Conservation (phyloP, 2,113 vertebrate species). For the Colius striatus region DNA sequence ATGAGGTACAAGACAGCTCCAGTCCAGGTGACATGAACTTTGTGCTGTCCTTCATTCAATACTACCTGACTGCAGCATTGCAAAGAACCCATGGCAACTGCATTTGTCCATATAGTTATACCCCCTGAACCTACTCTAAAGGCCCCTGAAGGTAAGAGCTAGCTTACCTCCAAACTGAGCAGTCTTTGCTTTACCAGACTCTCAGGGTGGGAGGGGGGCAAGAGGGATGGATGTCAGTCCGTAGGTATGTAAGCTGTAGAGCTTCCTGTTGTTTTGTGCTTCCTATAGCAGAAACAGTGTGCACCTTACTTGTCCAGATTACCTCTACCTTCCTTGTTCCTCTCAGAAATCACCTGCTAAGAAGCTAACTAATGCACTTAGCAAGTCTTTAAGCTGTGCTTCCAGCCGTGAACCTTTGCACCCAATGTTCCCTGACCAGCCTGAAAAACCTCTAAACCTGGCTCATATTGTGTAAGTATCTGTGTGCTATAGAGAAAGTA, state of each 20-base stretch:
- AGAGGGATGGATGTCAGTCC: not conserved
- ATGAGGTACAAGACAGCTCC: not conserved
- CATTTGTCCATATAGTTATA: not conserved
- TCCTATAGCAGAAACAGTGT: constrained; percentile 46
- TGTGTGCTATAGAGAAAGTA: constrained; percentile 10
- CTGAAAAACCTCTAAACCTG: constrained; percentile 96
- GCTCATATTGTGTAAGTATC: constrained; percentile 96
- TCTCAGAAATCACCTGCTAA: constrained; percentile 98
- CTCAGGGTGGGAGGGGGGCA: not conserved
- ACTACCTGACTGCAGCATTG: not conserved
- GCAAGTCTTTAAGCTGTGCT: constrained; percentile 98
- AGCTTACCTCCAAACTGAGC: not conserved
- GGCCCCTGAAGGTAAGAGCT: not conserved
- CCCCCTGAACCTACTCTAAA: not conserved
- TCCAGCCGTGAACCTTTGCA: constrained; percentile 94
- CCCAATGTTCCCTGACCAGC: constrained; percentile 93
- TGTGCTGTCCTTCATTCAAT: not conserved
- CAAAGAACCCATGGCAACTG: not conserved
- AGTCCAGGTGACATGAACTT: not conserved
- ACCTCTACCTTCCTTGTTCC: constrained; percentile 73
- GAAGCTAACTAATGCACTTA: constrained; percentile 95
- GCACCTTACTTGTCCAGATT: constrained; percentile 65
- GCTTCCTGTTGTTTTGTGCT: constrained; percentile 46
- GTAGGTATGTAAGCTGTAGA: not conserved
- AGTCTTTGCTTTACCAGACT: not conserved